Base-by-base conservation (phyloP, 2,888 invertebrate species). In the Dorcus parallelipipedus region DNA sequence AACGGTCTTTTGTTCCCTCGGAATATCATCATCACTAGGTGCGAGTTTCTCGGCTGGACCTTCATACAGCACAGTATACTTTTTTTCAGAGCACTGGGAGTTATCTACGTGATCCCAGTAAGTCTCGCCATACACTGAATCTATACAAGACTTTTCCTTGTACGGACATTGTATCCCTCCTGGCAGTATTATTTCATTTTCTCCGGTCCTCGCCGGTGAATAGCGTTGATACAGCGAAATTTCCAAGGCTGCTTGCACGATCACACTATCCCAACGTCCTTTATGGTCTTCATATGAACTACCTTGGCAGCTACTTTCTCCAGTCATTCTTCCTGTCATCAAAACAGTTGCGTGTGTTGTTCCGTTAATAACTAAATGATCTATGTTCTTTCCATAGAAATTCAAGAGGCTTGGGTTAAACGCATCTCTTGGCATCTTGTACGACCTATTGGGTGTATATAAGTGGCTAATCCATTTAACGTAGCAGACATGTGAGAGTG, bases 401-500 rank as follows among this genome's bases (percentile, higher is more conserved):
- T 45, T 42, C 3, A 26, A 43, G 4, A 53, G 43, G 8, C 10
- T n/a, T 14, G 23, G 0, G 45, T 53, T n/a, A 10, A 26, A 38
- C 47, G 53, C 53, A 53, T 53, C 10, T 53, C 53, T n/a, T n/a
- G 17, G 4, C 45, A 53, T 33, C n/a, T 42, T 9, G 43, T 43
- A 17, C 33, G 9, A 10, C 26, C 38, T 23, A 53, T 33, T 9
- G 41, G 43, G 10, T 53, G 43, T 9, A 53, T 43, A 20, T 33
- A 53, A 3, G 43, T 23, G 8, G 53, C 43, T 17, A 53, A 53
- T 9, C 53, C 53, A n/a, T 43, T 45, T 9, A 38, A 33, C 4
- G 45, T 47, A n/a, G 53, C 53, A 8, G 53, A 33, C 33, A 53
- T 23, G 38, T 53, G 53, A 3, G 53, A 53, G 23, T 53, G 53